Evolutionary conservation across 2,113 vertebrate genomes (phyloP).

Genomic region (Trematocara variabile): DNA sequence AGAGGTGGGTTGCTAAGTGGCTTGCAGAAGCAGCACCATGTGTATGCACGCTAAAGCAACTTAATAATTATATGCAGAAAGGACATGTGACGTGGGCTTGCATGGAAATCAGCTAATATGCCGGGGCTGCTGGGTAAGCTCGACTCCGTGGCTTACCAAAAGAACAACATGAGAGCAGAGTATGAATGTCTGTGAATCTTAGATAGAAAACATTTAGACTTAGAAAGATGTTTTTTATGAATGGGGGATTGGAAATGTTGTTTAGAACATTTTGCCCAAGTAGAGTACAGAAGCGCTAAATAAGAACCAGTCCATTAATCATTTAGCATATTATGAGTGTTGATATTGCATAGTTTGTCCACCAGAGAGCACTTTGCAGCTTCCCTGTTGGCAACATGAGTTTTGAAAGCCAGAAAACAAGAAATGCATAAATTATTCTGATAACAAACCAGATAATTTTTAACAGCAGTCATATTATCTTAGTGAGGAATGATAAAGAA

Average conservation of each 20-base stretch:
- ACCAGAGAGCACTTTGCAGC: neutral
- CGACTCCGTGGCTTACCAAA: neutral
- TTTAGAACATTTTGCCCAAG: neutral
- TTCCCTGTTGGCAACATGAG: neutral
- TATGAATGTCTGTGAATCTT: neutral
- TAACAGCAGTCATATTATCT: neutral
- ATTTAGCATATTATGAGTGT: neutral
- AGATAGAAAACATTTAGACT: neutral
- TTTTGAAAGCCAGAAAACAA: neutral
- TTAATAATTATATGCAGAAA: neutral
- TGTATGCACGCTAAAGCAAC: neutral
- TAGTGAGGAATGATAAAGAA: no score
- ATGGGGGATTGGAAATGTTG: neutral
- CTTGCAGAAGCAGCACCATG: neutral
- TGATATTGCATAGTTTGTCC: neutral
- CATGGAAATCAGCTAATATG: neutral
- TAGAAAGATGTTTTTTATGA: neutral
- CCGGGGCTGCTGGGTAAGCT: neutral
- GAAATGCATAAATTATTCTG: neutral
- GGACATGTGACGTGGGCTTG: neutral
- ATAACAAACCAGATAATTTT: neutral
- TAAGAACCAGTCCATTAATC: neutral
- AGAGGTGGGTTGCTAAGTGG: neutral
- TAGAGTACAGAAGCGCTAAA: neutral
- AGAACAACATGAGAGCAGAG: neutral